Percentiles rank a stretch among this genome's conserved stretches.
Conservation (phyloP, 2,797 vertebrate species). For the Buceros bicornis region DNA sequence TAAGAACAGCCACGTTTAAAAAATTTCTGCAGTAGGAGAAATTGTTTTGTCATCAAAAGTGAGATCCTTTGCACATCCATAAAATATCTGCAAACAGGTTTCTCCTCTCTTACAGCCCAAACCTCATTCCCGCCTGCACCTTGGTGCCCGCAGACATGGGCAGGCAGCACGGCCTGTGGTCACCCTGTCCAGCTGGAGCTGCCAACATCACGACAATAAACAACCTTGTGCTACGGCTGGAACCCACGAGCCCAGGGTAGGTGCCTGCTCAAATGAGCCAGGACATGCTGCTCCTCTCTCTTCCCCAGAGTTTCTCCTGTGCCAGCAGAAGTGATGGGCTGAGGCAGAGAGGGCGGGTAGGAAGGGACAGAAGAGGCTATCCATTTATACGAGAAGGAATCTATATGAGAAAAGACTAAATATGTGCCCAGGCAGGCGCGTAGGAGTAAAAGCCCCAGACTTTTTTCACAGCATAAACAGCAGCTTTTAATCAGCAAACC, state of each 20-base stretch:
- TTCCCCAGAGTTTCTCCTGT: not conserved
- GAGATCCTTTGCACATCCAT: not conserved
- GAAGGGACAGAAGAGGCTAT: not conserved
- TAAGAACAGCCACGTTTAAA: not conserved
- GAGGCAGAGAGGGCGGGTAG: not conserved
- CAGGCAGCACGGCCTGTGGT: accelerated
- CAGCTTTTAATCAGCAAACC: not conserved
- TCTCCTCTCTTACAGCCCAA: not conserved
- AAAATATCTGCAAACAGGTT: not conserved
- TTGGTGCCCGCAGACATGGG: accelerated
- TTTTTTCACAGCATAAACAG: not conserved
- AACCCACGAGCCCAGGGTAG: not conserved
- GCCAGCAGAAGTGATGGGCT: not conserved
- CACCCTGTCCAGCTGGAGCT: not conserved
- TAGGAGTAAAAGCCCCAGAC: not conserved
- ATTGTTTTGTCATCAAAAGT: not conserved
- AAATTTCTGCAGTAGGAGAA: not conserved
- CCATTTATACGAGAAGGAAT: not conserved
- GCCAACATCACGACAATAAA: accelerated
- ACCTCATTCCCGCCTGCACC: not conserved
- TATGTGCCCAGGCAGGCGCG: not conserved
- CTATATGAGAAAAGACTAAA: not conserved
- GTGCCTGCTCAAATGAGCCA: not conserved
- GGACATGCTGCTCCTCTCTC: not conserved
- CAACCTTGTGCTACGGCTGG: not conserved